phyloP scores from a whole-genome alignment of 2,113 vertebrate species.

The Cinclus mexicanus region DNA sequence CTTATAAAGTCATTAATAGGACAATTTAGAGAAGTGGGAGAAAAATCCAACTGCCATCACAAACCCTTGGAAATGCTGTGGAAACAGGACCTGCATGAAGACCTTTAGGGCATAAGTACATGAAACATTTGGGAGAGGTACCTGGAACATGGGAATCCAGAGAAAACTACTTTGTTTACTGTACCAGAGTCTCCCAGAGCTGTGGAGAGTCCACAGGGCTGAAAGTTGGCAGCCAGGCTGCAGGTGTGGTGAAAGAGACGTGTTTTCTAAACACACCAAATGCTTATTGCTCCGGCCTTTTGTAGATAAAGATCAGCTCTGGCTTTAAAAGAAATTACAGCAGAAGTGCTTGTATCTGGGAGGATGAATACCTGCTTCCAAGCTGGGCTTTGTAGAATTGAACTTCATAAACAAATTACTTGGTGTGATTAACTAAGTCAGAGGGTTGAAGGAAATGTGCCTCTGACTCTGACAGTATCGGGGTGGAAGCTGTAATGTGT shows the following conservation, averaged over 20 bases:
- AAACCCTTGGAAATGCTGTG: neutral
- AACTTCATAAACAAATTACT: slow-evolving; percentile 45
- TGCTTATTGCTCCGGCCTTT: slow-evolving; percentile 21
- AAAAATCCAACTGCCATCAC: neutral
- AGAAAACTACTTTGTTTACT: slow-evolving; percentile 13
- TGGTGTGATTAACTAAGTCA: slow-evolving; percentile 16
- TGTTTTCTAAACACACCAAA: slow-evolving; percentile 52
- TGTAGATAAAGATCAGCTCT: slow-evolving; percentile 62
- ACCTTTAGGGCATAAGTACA: neutral
- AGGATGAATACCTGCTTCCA: slow-evolving; percentile 38
- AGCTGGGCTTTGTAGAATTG: neutral
- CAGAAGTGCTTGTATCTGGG: slow-evolving; percentile 33
- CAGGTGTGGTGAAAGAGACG: slow-evolving; percentile 40
- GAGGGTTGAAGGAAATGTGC: slow-evolving; percentile 33
- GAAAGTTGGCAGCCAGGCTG: slow-evolving; percentile 24
- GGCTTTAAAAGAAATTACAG: slow-evolving; percentile 43
- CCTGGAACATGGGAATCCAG: neutral
- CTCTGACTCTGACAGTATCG: neutral
- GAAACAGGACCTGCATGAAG: neutral
- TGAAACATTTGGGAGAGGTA: neutral
- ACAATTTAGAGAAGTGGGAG: neutral
- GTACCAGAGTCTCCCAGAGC: neutral
- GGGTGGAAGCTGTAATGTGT: slow-evolving; percentile 29
- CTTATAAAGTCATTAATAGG: neutral
- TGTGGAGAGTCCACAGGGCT: neutral